Evolutionary conservation across 2,113 vertebrate species (phyloP).

Genomic region (Sebastes fasciatus): DNA sequence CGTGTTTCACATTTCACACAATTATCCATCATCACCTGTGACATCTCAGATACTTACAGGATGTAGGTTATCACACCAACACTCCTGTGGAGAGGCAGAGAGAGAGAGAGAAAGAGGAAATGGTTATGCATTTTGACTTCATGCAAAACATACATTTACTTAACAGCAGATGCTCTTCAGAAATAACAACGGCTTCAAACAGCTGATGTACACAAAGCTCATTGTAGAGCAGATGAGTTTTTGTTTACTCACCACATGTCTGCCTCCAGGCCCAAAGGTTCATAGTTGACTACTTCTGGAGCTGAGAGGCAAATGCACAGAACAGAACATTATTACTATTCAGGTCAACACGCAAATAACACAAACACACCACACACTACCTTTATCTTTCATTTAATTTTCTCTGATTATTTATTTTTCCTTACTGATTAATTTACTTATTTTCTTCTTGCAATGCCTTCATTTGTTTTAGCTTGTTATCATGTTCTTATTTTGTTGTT

Average conservation of each 20-base stretch:
- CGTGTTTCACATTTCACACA: constrained; percentile 3
- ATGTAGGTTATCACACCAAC: constrained; percentile 83
- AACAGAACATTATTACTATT: background rate
- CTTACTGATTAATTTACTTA: background rate
- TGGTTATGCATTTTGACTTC: background rate
- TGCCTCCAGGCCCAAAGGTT: constrained; percentile 96
- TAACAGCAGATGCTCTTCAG: constrained; percentile 32
- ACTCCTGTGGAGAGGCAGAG: constrained; percentile 63
- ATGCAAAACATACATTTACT: background rate
- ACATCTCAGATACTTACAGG: constrained; percentile 78
- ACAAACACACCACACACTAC: background rate
- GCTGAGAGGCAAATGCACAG: constrained; percentile 84
- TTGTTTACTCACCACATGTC: constrained; percentile 96
- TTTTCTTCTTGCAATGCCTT: background rate
- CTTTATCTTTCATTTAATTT: background rate
- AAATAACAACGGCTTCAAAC: background rate
- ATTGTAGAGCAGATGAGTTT: background rate
- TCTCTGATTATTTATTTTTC: background rate
- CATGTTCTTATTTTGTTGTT: background rate
- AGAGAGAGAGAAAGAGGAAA: background rate
- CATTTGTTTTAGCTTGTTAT: background rate
- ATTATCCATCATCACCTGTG: background rate
- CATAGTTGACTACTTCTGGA: constrained; percentile 99
- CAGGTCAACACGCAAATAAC: constrained; percentile 11
- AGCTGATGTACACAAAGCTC: background rate